phyloP scores from a whole-genome alignment of 2,888 invertebrate genomes.

The Muscina levida region DNA sequence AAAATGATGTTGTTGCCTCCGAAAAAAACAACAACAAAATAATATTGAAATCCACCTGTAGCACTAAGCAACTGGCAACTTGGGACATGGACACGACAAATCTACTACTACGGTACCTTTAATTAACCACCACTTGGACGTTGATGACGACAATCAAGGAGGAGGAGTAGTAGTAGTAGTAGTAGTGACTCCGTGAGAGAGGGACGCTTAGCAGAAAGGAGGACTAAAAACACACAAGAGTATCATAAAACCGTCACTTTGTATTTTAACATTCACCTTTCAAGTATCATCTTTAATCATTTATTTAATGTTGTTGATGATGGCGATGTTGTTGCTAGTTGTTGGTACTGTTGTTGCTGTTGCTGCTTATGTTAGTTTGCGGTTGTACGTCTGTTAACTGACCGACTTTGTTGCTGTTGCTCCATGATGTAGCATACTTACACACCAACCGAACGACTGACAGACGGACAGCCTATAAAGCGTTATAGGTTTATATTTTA shows the following conservation, averaged over 20 bases:
- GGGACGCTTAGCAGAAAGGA: background rate
- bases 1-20: background rate
- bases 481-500: constrained; percentile 35
- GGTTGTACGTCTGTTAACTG: constrained; percentile 26
- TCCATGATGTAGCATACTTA: constrained; percentile 33
- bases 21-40: background rate
- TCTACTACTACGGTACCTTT: constrained; percentile 19
- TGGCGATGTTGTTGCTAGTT: constrained; percentile 25
- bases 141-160: background rate
- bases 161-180: constrained; percentile 9
- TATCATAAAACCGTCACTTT: constrained; percentile 57
- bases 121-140: constrained; percentile 21
- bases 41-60: constrained; percentile 20
- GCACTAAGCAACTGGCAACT: background rate
- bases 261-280: constrained; percentile 53
- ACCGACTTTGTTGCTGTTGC: constrained; percentile 50
- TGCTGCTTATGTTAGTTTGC: background rate
- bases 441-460: too few species aligned
- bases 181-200: background rate
- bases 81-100: background rate
- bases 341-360: constrained; percentile 47
- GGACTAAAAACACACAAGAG: background rate
- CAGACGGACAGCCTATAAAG: too few species aligned
- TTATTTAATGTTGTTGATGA: constrained; percentile 45
- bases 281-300: constrained; percentile 56